phyloP scores from a whole-genome alignment of 2,888 invertebrate species.

The Himalopsyche kuldschensis region DNA sequence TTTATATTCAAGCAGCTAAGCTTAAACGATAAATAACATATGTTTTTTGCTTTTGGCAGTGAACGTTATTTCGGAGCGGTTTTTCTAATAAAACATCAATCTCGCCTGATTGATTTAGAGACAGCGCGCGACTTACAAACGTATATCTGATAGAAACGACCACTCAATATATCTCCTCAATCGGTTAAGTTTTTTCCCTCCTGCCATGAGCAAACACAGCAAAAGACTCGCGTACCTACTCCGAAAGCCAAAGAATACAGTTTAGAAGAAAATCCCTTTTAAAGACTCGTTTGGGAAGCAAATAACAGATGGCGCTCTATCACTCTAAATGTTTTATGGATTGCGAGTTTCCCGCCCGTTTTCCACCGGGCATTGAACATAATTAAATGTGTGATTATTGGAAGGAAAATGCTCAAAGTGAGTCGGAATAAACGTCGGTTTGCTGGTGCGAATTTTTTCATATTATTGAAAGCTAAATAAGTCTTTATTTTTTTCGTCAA shows the following conservation, averaged over 20 bases:
- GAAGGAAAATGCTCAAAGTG: too few species aligned
- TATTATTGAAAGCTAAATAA: too few species aligned
- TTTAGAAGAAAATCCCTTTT: slow-evolving; percentile 19
- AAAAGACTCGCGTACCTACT: slow-evolving; percentile 1
- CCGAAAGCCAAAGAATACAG: neutral
- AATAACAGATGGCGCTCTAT: slow-evolving; percentile 34
- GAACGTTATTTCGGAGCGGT: neutral
- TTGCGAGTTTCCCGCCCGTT: neutral
- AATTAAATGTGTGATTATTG: too few species aligned
- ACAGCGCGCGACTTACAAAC: neutral
- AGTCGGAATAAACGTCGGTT: too few species aligned
- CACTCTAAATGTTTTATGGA: slow-evolving; percentile 6
- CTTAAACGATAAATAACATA: too few species aligned
- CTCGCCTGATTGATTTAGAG: neutral
- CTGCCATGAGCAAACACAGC: neutral
- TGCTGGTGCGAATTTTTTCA: too few species aligned
- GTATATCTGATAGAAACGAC: neutral
- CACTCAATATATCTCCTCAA: slow-evolving; percentile 3
- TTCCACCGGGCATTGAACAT: neutral
- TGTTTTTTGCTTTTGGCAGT: too few species aligned
- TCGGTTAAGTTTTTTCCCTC: slow-evolving; percentile 7
- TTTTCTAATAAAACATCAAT: neutral
- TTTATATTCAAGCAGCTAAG: too few species aligned
- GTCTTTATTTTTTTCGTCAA: neutral
- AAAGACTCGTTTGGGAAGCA: slow-evolving; percentile 25